Evolutionary conservation across 2,113 vertebrate species (phyloP).

Genomic region (Arvicanthis niloticus): DNA sequence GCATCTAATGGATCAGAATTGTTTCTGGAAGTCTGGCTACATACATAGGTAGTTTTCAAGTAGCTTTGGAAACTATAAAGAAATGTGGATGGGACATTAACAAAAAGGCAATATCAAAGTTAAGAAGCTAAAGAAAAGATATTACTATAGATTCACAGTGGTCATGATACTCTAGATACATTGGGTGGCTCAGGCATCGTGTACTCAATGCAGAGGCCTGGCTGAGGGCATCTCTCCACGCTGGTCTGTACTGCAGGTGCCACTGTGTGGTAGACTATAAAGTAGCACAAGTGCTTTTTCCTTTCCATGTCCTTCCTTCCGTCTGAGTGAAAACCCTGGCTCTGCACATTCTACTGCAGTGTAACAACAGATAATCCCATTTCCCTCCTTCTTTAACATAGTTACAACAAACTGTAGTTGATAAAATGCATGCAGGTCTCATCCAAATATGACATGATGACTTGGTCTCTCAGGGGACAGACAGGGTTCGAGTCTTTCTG

Average conservation of each 20-base stretch:
- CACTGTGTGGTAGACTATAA: background rate
- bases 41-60: background rate
- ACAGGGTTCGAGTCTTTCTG: background rate
- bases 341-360: background rate
- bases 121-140: background rate
- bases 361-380: constrained; percentile 7
- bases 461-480: background rate
- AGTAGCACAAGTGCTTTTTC: background rate
- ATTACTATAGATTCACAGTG: background rate
- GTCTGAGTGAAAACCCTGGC: background rate
- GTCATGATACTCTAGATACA: background rate
- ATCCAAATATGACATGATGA: background rate
- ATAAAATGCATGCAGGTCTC: constrained; percentile 6
- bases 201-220: background rate
- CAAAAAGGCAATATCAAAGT: background rate
- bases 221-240: background rate
- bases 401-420: background rate
- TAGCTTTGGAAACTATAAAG: background rate
- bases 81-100: background rate
- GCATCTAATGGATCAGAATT: constrained; percentile 2
- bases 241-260: background rate
- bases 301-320: background rate
- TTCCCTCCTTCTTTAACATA: background rate
- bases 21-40: background rate
- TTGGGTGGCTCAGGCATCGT: background rate